Evolutionary conservation across 2,113 vertebrate species (phyloP).

Genomic region (Nerophis lumbriciformis): DNA sequence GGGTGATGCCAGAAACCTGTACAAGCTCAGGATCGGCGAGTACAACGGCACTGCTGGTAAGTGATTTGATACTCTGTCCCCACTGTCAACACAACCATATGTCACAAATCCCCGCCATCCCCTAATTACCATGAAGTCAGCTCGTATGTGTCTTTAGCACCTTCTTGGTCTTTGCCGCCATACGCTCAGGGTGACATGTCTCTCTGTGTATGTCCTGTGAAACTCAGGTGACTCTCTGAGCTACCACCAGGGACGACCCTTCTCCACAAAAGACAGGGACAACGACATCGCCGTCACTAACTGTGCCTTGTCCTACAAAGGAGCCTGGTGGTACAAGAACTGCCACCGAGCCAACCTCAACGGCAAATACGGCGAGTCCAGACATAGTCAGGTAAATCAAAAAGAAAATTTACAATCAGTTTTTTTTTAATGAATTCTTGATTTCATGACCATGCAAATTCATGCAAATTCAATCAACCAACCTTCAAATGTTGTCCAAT

Average conservation of each 20-base stretch:
- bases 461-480: no score
- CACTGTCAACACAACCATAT: constrained; percentile 52
- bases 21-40: constrained; percentile 88
- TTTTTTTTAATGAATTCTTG: no score
- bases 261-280: constrained; percentile 96
- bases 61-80: constrained; percentile 16
- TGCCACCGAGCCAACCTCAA: constrained; percentile 98
- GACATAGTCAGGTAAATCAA: constrained; percentile 90
- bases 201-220: constrained; percentile 13
- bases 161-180: constrained; percentile 18
- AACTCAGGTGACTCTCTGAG: constrained; percentile 88
- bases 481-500: no score
- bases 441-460: no score
- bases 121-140: constrained; percentile 32
- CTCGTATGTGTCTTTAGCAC: constrained; percentile 21
- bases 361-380: constrained; percentile 94
- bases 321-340: constrained; percentile 99
- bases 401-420: not conserved
- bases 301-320: constrained; percentile 97
- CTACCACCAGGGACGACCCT: constrained; percentile 96
- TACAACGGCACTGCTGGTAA: constrained; percentile 95
- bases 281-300: constrained; percentile 97
- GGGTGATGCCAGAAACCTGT: constrained; percentile 82
- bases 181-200: not conserved
- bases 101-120: constrained; percentile 45